These are phyloP conservation scores for Eupithecia subumbrata DNA, from an alignment of 2,888 invertebrate genomes.

Conservation along the genomic window DNA sequence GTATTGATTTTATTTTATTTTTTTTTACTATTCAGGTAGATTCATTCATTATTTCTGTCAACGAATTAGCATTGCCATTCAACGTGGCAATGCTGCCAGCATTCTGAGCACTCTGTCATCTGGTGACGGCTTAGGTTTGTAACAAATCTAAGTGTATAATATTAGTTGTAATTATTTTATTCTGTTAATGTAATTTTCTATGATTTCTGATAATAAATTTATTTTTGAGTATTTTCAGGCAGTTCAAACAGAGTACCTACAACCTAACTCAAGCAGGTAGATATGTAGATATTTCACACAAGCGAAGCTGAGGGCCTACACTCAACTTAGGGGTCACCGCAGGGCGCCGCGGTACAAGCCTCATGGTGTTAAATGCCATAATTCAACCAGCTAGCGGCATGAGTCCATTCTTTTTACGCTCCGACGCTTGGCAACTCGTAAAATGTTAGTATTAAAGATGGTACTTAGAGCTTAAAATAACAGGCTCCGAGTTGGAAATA, in stretches of 20 bases:
- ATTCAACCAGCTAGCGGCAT: slow-evolving; percentile 70
- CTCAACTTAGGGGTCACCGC: slow-evolving; percentile 49
- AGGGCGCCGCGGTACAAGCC: slow-evolving; percentile 70
- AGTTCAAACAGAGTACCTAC: no score
- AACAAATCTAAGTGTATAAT: no score
- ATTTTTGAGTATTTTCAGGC: no score
- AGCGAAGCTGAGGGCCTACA: neutral
- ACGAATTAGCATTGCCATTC: no score
- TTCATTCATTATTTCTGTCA: no score
- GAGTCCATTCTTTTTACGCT: slow-evolving; percentile 65
- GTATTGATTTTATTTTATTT: no score
- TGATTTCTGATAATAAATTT: no score
- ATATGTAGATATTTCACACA: neutral
- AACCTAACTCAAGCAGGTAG: neutral
- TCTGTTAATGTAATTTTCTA: no score
- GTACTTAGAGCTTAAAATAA: slow-evolving; percentile 17
- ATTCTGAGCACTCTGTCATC: no score
- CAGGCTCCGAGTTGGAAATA: slow-evolving; percentile 20
- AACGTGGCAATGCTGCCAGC: no score
- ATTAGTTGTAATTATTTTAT: no score
- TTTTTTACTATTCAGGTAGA: neutral
- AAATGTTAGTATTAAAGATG: slow-evolving; percentile 66
- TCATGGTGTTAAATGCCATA: slow-evolving; percentile 80
- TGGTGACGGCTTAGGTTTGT: no score
- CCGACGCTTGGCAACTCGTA: slow-evolving; percentile 66